phyloP scores from a whole-genome alignment of 1,140 invertebrate species.

The Heliothis virescens region DNA sequence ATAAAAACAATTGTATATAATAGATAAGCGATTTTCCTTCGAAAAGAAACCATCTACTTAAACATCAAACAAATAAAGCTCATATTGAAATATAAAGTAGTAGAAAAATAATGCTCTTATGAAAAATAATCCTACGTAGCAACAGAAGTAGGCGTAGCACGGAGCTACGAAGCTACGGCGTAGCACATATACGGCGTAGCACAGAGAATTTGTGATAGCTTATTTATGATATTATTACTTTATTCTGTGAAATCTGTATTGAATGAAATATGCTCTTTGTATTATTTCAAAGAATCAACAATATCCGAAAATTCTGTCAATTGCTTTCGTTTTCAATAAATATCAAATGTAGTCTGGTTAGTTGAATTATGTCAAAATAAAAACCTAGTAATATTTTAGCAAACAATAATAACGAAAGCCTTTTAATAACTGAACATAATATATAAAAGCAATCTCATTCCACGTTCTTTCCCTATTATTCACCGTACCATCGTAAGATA shows the following conservation, averaged over 20 bases:
- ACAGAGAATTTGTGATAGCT: neutral
- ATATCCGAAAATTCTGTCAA: too few relatives aligned
- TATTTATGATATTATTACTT: neutral
- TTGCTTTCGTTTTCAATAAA: too few relatives aligned
- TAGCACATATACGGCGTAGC: constrained; percentile 3
- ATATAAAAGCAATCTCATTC: neutral
- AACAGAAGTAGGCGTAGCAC: constrained; percentile 31
- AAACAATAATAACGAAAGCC: too few relatives aligned
- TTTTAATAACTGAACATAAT: too few relatives aligned
- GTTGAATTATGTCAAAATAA: too few relatives aligned
- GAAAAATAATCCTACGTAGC: constrained; percentile 30
- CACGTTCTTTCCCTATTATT: too few relatives aligned
- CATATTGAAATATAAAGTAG: constrained; percentile 38
- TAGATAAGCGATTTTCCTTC: neutral
- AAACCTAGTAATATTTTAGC: too few relatives aligned
- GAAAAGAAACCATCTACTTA: constrained; percentile 1
- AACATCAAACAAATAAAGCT: constrained; percentile 28
- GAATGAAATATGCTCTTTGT: too few relatives aligned
- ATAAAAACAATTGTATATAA: neutral
- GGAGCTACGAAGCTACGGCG: constrained; percentile 43
- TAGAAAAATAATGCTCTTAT: constrained; percentile 42
- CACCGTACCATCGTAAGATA: too few relatives aligned
- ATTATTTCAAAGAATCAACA: too few relatives aligned
- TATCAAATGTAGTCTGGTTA: too few relatives aligned
- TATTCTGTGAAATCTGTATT: too few relatives aligned